Evolutionary conservation across 2,888 invertebrate species (phyloP).

Genomic region (Cyclophora punctaria): DNA sequence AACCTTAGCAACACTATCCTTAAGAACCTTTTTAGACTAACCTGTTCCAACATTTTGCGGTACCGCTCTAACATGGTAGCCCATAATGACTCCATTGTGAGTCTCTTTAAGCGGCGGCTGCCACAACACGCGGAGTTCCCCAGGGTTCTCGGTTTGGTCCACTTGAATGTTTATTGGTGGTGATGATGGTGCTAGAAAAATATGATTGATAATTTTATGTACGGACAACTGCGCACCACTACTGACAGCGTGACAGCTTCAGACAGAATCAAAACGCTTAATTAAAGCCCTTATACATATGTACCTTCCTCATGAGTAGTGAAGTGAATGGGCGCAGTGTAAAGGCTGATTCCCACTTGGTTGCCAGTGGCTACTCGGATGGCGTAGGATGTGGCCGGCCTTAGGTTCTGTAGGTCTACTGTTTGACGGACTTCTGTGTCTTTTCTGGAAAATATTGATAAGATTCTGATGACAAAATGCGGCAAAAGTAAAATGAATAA

Average conservation of each 20-base stretch:
- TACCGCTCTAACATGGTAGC: constrained; percentile 59
- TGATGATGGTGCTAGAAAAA: constrained; percentile 50
- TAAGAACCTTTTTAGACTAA: constrained; percentile 13
- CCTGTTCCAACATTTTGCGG: constrained; percentile 51
- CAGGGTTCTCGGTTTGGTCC: constrained; percentile 56
- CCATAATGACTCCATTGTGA: constrained; percentile 56
- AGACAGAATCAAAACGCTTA: no score
- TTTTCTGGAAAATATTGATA: constrained; percentile 35
- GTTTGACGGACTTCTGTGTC: constrained; percentile 53
- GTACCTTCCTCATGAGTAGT: constrained; percentile 71
- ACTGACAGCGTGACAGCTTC: no score
- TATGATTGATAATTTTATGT: constrained; percentile 8
- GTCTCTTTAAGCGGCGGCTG: constrained; percentile 54
- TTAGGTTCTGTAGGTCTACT: constrained; percentile 50
- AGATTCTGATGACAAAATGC: neutral
- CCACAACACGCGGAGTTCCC: constrained; percentile 59
- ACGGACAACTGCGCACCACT: no score
- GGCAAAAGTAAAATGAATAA: neutral
- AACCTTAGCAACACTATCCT: no score
- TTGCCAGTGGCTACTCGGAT: constrained; percentile 62
- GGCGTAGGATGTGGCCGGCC: constrained; percentile 58
- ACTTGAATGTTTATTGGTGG: constrained; percentile 56
- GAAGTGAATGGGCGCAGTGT: constrained; percentile 57
- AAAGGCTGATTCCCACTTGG: constrained; percentile 61
- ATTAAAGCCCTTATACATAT: no score